These are phyloP conservation scores for Anoplius nigerrimus DNA, from an alignment of 2,888 invertebrate species.

Conservation along the genomic window DNA sequence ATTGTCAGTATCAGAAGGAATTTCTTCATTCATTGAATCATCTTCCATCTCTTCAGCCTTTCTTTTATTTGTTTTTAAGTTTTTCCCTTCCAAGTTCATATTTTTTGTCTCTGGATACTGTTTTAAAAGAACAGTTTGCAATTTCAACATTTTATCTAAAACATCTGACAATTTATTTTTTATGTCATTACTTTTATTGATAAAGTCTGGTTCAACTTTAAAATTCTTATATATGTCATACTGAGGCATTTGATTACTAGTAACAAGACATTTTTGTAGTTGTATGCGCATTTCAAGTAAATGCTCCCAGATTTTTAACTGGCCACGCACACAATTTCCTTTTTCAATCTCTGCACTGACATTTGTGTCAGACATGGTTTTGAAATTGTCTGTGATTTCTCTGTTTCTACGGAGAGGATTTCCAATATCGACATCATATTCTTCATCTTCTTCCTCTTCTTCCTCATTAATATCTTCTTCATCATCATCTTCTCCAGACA, in stretches of 20 bases:
- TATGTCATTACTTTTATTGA: conserved; percentile 76
- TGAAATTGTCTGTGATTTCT: conserved; percentile 72
- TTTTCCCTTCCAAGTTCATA: conserved; percentile 60
- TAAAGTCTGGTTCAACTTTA: conserved; percentile 76
- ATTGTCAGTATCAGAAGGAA: conserved; percentile 79
- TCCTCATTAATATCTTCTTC: conserved; percentile 47
- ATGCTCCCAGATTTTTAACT: conserved; percentile 88
- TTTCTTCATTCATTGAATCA: conserved; percentile 77
- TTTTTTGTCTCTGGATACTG: conserved; percentile 84
- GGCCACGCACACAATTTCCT: conserved; percentile 83
- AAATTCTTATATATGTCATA: conserved; percentile 76
- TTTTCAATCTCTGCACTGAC: conserved; percentile 80
- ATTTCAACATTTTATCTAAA: conserved; percentile 80
- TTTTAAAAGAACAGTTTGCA: conserved; percentile 80
- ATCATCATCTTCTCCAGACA: conserved; percentile 55
- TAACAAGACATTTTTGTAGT: conserved; percentile 86
- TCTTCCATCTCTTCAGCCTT: conserved; percentile 72
- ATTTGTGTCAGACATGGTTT: conserved; percentile 78
- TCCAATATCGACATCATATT: conserved; percentile 63
- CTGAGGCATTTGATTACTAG: conserved; percentile 88
- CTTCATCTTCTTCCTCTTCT: conserved; percentile 54
- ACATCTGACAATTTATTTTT: conserved; percentile 78
- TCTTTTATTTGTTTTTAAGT: conserved; percentile 29
- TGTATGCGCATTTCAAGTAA: conserved; percentile 91
- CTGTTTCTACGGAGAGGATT: conserved; percentile 74